phyloP scores from a whole-genome alignment of 2,113 vertebrate genomes.

The Gambusia holbrooki region DNA sequence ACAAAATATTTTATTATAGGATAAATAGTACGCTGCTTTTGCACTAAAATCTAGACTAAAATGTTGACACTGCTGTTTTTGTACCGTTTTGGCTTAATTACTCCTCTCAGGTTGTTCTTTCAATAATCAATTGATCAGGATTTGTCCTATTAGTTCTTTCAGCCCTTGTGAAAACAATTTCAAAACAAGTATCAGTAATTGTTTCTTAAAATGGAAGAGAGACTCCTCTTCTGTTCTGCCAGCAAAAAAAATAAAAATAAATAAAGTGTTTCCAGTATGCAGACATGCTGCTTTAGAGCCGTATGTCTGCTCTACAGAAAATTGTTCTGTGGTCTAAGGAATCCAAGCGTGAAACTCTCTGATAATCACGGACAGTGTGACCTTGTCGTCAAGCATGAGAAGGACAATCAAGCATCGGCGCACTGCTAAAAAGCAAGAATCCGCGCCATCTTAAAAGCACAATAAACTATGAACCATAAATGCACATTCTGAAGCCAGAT shows the following conservation, averaged over 20 bases:
- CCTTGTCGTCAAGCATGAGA: not conserved
- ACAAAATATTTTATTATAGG: too few species aligned
- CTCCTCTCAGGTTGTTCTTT: too few species aligned
- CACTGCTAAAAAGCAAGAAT: not conserved
- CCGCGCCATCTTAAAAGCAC: not conserved
- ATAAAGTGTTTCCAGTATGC: not conserved
- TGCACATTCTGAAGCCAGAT: not conserved
- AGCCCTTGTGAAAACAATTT: too few species aligned
- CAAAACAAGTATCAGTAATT: not conserved
- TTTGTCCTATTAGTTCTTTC: too few species aligned
- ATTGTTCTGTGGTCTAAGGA: not conserved
- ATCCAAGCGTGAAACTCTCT: not conserved
- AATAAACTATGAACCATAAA: not conserved
- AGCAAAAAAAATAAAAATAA: not conserved
- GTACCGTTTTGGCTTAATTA: too few species aligned
- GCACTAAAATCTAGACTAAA: too few species aligned
- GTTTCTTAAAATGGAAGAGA: not conserved
- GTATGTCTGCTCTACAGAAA: too few species aligned
- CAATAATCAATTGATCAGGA: too few species aligned
- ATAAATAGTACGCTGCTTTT: too few species aligned
- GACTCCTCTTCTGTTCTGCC: not conserved
- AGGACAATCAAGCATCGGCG: not conserved
- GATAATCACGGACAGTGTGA: not conserved
- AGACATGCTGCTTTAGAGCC: too few species aligned
- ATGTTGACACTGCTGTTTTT: too few species aligned